Evolutionary conservation across 2,797 vertebrate species (phyloP).

Genomic region (Poeciliopsis gracilis): DNA sequence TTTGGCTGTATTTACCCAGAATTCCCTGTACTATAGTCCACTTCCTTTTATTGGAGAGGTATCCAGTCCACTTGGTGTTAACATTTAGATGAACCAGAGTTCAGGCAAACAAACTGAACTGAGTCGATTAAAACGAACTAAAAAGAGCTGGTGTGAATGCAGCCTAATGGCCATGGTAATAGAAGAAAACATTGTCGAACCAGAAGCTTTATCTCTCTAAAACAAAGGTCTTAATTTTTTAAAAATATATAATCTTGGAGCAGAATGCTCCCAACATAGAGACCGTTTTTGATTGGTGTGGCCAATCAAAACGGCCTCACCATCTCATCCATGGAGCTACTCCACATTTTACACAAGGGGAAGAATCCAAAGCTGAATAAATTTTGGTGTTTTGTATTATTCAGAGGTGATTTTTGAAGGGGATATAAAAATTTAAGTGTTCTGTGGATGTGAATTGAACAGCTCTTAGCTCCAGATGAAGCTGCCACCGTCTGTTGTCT

Average conservation of each 20-base stretch:
- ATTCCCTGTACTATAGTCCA: too few relatives aligned
- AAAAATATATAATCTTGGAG: not conserved
- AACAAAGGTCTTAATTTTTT: not conserved
- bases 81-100: too few relatives aligned
- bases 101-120: too few relatives aligned
- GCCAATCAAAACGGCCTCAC: too few relatives aligned
- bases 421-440: constrained; percentile 23
- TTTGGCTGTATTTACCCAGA: too few relatives aligned
- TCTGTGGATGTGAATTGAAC: constrained; percentile 34
- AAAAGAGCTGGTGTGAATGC: too few relatives aligned
- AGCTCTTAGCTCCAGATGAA: constrained; percentile 59
- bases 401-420: constrained; percentile 27
- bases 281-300: not conserved
- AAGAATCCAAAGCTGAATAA: constrained; percentile 9
- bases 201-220: not conserved
- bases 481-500: constrained; percentile 46
- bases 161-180: not conserved
- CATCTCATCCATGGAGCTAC: not conserved
- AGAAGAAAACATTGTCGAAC: not conserved
- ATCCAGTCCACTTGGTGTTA: too few relatives aligned
- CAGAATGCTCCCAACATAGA: not conserved
- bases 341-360: not conserved
- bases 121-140: too few relatives aligned
- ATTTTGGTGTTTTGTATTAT: constrained; percentile 35
- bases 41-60: too few relatives aligned